Evolutionary conservation across 2,797 vertebrate genomes (phyloP), one percentile per base, ranked within the genome.

Genomic region (Neostethus bicornis): DNA sequence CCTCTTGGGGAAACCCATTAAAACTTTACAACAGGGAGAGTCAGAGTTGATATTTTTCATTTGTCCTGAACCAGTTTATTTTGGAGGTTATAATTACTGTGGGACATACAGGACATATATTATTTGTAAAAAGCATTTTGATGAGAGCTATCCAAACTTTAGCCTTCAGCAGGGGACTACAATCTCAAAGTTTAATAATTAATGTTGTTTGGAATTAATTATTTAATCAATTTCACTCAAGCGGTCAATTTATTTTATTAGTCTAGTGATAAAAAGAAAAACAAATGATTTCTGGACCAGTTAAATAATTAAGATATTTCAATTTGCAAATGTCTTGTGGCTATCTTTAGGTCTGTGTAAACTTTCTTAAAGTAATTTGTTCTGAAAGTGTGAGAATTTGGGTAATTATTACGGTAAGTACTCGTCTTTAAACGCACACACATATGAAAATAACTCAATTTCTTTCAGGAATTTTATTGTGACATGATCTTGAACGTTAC

Each of bases 61-160:
- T 50, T 51, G 50, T 20, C 39, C 39, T 72, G 80, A 70, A 70
- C 78, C 68, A 81, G 47, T 79, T 83, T 74, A 28, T 41, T 62
- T 53, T 52, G 2, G 44, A 74, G 55, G 37, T 57, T 55, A 51
- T 76, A 21, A 54, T 41, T 41, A 25, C n/a, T n/a, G n/a, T 49
- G 61, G 63, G 70, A 77, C 51, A 72, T 37, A 48, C 21, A 38
- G 39, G 20, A 80, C 49, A 32, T 31, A 39, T 28, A 25, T 47
- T 21, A 26, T 47, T 38, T 53, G 21, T 66, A 56, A 23, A 13
- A 48, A 34, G 21, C 43, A 50, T 68, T 70, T 63, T 63, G 26
- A 68, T 55, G 41, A 47, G 48, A 44, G 32, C 19, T 32, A 31
- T 74, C 46, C 39, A 53, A 73, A 62, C 46, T 16, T 19, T 69